These are phyloP conservation scores for Alaudala cheleensis DNA, from an alignment of 2,113 vertebrate species.

Conservation along the genomic window DNA sequence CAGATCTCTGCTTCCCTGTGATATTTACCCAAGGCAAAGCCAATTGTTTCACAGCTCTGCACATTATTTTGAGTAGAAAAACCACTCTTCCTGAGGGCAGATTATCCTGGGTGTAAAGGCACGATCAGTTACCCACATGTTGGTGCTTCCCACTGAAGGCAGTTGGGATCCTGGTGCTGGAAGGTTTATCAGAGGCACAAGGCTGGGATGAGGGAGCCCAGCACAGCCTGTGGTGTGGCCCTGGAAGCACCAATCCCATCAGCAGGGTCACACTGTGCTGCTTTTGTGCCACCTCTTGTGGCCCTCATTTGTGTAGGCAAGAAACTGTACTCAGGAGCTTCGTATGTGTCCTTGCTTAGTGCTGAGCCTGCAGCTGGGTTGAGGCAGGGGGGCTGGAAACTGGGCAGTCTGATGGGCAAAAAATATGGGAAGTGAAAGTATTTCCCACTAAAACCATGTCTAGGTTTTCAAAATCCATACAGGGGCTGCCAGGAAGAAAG, in stretches of 20 bases:
- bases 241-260: no score
- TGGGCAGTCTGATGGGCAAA: background rate
- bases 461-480: background rate
- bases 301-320: background rate
- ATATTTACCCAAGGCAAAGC: conserved; percentile 8
- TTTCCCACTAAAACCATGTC: background rate
- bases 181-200: background rate
- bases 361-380: background rate
- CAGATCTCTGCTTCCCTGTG: background rate
- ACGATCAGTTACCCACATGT: background rate
- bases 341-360: fast-evolving
- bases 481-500: background rate
- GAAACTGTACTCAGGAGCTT: background rate
- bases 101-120: background rate
- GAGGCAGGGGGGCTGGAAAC: background rate
- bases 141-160: background rate
- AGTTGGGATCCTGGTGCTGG: background rate
- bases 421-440: background rate
- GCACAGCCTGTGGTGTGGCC: background rate
- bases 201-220: background rate
- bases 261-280: fast-evolving
- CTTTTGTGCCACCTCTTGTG: background rate
- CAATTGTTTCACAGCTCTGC: background rate
- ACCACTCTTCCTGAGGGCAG: fast-evolving
- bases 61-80: background rate